Percentiles rank a stretch among this genome's conserved stretches.
Conservation (phyloP, 1,140 invertebrate genomes). For the Drosophila malerkotliana region DNA sequence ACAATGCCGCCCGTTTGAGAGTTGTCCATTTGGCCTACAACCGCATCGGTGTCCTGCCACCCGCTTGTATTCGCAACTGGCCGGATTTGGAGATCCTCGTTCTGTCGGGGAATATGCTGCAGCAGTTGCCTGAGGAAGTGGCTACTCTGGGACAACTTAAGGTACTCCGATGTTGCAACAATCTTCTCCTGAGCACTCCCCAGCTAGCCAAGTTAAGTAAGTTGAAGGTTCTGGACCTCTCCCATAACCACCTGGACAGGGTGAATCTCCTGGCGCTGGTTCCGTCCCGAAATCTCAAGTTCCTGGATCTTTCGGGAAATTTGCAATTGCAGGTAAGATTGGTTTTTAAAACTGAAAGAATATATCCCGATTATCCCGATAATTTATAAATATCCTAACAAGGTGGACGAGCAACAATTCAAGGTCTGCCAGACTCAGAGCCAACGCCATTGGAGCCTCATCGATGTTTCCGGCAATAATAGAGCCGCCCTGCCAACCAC, state of each 20-base stretch:
- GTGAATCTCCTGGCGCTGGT: constrained; percentile 90
- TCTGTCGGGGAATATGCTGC: constrained; percentile 91
- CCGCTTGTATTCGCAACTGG: constrained; percentile 90
- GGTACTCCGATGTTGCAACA: constrained; percentile 92
- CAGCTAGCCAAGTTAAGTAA: constrained; percentile 89
- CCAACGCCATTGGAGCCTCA: constrained; percentile 91
- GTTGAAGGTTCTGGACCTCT: constrained; percentile 92
- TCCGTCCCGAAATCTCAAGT: constrained; percentile 90
- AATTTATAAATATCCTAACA: not conserved
- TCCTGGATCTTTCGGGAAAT: constrained; percentile 93
- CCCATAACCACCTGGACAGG: constrained; percentile 92
- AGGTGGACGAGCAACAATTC: constrained; percentile 91
- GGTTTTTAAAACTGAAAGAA: too few species aligned
- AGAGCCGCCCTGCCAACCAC: constrained; percentile 86
- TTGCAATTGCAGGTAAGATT: constrained; percentile 86
- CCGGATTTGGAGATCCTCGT: constrained; percentile 91
- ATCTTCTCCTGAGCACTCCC: constrained; percentile 90
- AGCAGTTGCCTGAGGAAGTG: constrained; percentile 90
- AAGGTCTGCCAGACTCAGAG: constrained; percentile 88
- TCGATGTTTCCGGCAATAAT: constrained; percentile 92
- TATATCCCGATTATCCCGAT: rapidly evolving
- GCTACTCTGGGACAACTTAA: constrained; percentile 89
- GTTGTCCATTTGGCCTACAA: constrained; percentile 92
- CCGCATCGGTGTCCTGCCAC: constrained; percentile 89
- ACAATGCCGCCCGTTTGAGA: constrained; percentile 87